Evolutionary conservation across 2,888 invertebrate genomes (phyloP).

Genomic region (Diadegma fenestrale): DNA sequence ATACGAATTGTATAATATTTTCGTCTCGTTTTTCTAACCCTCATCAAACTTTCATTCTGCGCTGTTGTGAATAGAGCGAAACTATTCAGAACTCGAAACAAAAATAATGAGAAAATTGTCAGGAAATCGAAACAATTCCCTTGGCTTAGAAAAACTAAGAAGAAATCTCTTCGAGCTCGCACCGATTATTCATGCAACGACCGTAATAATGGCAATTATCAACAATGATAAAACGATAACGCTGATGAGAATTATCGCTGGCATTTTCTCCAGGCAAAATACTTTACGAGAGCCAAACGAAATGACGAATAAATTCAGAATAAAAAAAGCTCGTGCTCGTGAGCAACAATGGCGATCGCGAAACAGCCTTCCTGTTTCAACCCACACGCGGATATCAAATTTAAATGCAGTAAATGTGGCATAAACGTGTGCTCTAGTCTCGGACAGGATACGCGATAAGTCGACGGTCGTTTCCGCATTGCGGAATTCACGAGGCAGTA

Average conservation of each 20-base stretch:
- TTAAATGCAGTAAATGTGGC: not conserved
- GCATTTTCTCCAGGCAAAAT: slow-evolving; percentile 18
- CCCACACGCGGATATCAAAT: not conserved
- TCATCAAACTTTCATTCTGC: not conserved
- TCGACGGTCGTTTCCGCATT: slow-evolving; percentile 38
- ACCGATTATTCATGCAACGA: not conserved
- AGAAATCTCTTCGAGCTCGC: not conserved
- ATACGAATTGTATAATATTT: slow-evolving; percentile 42
- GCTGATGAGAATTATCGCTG: slow-evolving; percentile 5
- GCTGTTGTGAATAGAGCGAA: too few relatives aligned
- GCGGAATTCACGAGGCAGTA: not conserved
- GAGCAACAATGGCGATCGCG: slow-evolving; percentile 26
- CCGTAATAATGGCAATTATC: slow-evolving; percentile 12
- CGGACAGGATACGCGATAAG: slow-evolving; percentile 19
- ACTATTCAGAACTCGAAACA: too few relatives aligned
- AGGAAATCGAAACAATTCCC: not conserved
- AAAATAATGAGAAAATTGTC: not conserved
- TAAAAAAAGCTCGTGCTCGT: slow-evolving; percentile 12
- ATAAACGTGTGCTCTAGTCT: slow-evolving; percentile 11
- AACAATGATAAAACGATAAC: slow-evolving; percentile 5
- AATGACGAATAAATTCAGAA: not conserved
- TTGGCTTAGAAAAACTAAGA: not conserved
- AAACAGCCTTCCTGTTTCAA: not conserved
- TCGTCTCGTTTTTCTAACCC: not conserved
- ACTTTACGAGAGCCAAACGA: slow-evolving; percentile 10